Conservation (phyloP, 2,888 invertebrate genomes). For the Brassicogethes aeneus region DNA sequence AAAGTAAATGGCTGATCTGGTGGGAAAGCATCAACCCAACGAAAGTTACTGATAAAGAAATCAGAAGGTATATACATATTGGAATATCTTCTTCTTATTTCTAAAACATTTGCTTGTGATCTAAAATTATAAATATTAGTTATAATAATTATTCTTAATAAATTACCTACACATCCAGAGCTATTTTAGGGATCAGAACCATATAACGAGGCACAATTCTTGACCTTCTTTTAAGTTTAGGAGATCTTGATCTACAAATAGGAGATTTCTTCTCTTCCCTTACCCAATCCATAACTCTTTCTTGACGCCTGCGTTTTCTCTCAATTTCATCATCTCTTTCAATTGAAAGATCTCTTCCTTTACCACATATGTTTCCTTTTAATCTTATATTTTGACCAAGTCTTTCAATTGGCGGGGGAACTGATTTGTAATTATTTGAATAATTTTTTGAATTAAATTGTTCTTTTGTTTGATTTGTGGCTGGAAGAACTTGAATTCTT, state of each 20-base stretch:
- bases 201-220: constrained; percentile 70
- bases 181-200: constrained; percentile 83
- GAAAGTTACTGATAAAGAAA: constrained; percentile 77
- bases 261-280: constrained; percentile 51
- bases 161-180: constrained; percentile 79
- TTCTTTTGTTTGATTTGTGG: constrained; percentile 24
- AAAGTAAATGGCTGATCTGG: constrained; percentile 76
- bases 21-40: constrained; percentile 89
- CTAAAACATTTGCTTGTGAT: constrained; percentile 71
- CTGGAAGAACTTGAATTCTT: constrained; percentile 70
- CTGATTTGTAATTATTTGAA: constrained; percentile 56
- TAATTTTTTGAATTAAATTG: constrained; percentile 27
- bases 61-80: constrained; percentile 94
- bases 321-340: constrained; percentile 51
- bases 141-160: too few species aligned
- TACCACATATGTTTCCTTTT: constrained; percentile 26
- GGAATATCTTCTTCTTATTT: constrained; percentile 73
- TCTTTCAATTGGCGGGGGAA: constrained; percentile 56
- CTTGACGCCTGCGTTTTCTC: constrained; percentile 51
- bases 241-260: constrained; percentile 44
- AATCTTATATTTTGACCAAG: neutral
- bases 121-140: too few species aligned
- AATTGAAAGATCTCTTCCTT: constrained; percentile 48
- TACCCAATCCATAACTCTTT: constrained; percentile 45
- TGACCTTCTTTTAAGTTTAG: constrained; percentile 53